Evolutionary conservation across 1,140 invertebrate species (phyloP).

Genomic region (Thaumetopoea pityocampa): DNA sequence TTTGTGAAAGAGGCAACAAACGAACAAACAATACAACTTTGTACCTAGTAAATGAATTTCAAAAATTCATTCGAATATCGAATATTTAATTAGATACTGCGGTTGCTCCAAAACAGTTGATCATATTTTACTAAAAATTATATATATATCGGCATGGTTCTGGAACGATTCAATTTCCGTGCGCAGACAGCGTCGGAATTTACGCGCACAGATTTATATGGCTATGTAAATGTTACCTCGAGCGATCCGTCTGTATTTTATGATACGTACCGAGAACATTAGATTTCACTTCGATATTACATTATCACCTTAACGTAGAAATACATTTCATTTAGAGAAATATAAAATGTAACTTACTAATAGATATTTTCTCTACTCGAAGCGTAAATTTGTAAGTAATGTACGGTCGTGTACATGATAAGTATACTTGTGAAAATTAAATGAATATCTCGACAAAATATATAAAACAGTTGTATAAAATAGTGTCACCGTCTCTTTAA

Average conservation of each 20-base stretch:
- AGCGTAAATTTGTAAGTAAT: too few species aligned
- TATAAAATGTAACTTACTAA: slow-evolving; percentile 9
- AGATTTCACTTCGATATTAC: slow-evolving; percentile 20
- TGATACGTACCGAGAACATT: slow-evolving; percentile 32
- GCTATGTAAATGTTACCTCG: slow-evolving; percentile 54
- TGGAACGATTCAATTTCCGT: slow-evolving; percentile 70
- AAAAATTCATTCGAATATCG: too few species aligned
- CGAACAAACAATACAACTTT: too few species aligned
- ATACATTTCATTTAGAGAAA: slow-evolving; percentile 19
- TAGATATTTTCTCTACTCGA: too few species aligned
- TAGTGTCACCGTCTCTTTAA: too few species aligned
- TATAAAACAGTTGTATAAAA: too few species aligned
- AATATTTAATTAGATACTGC: slow-evolving; percentile 16
- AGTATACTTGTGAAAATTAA: too few species aligned
- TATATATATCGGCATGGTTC: slow-evolving; percentile 64
- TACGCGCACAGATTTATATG: slow-evolving; percentile 69
- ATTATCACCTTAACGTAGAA: slow-evolving; percentile 25
- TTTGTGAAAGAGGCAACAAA: too few species aligned
- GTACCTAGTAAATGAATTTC: too few species aligned
- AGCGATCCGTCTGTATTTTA: slow-evolving; percentile 58
- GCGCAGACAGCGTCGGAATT: slow-evolving; percentile 64
- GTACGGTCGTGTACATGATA: too few species aligned
- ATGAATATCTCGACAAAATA: too few species aligned
- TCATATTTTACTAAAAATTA: slow-evolving; percentile 57
- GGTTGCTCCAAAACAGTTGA: slow-evolving; percentile 17